phyloP scores from a whole-genome alignment of 2,113 vertebrate species.

The Megaleporinus macrocephalus region DNA sequence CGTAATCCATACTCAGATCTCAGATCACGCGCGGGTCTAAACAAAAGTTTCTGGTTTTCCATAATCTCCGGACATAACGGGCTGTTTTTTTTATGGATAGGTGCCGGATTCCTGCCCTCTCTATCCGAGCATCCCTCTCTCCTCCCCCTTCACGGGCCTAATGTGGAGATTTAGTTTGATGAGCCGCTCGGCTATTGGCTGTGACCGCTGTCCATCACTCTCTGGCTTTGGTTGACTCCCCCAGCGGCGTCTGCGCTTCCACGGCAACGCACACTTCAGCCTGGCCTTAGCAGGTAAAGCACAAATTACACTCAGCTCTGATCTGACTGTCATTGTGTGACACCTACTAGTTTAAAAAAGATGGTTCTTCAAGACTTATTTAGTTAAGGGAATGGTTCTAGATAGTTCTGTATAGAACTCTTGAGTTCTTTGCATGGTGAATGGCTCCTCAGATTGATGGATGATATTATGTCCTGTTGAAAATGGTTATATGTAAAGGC shows the following conservation, averaged over 20 bases:
- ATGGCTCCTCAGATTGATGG: too few species aligned
- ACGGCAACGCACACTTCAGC: slow-evolving; percentile 68
- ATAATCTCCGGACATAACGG: slow-evolving; percentile 27
- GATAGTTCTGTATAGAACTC: too few species aligned
- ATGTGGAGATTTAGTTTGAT: slow-evolving; percentile 52
- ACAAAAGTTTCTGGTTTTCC: slow-evolving; percentile 29
- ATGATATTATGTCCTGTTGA: too few species aligned
- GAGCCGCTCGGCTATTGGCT: slow-evolving; percentile 64
- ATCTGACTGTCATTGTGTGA: too few species aligned
- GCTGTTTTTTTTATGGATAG: slow-evolving; percentile 29
- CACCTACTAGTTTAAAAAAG: too few species aligned
- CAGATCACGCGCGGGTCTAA: background rate
- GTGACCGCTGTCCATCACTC: slow-evolving; percentile 55
- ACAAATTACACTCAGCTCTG: too few species aligned
- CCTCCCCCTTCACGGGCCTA: slow-evolving; percentile 39
- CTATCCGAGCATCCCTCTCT: slow-evolving; percentile 56
- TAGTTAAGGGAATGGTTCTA: too few species aligned
- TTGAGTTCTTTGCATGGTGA: too few species aligned
- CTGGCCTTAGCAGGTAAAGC: background rate
- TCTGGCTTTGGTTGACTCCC: slow-evolving; percentile 64
- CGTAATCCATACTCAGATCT: background rate
- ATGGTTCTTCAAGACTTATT: too few species aligned
- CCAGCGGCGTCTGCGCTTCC: slow-evolving; percentile 75
- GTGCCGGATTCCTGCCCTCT: slow-evolving; percentile 60
- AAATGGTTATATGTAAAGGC: too few species aligned